A percentile compares a stretch with the other conserved stretches of the same genome.
These are phyloP conservation scores for Epistrophe eligans DNA, from an alignment of 2,888 invertebrate species.

Conservation along the genomic window DNA sequence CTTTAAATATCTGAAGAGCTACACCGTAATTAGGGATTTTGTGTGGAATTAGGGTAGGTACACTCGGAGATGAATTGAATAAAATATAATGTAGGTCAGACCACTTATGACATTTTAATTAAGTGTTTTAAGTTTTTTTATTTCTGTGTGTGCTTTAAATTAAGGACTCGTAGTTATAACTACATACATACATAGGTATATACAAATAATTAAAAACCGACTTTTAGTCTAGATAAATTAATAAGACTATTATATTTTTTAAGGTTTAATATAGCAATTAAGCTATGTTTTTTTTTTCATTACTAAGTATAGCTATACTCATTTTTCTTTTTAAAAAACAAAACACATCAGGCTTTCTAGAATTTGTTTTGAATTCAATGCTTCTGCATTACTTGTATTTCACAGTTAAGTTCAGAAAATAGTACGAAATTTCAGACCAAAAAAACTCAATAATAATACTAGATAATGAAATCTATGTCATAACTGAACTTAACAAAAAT, in stretches of 20 bases:
- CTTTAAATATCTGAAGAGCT: conserved; percentile 46
- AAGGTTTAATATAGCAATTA: background rate
- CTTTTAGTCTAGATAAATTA: conserved; percentile 14
- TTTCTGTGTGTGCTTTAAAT: conserved; percentile 15
- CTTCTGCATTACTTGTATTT: too few species aligned
- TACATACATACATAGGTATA: too few species aligned
- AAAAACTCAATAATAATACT: too few species aligned
- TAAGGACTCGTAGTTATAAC: background rate
- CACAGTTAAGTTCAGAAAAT: too few species aligned
- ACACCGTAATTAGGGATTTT: conserved; percentile 72
- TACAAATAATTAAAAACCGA: background rate
- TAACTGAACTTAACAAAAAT: too few species aligned
- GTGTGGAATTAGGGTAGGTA: conserved; percentile 38
- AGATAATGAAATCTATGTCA: too few species aligned
- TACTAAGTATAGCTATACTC: too few species aligned
- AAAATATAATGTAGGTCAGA: conserved; percentile 58
- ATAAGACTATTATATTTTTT: background rate
- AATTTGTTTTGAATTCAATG: too few species aligned
- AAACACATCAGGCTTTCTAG: too few species aligned
- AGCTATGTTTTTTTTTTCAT: too few species aligned
- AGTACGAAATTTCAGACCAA: too few species aligned
- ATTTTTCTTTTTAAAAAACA: too few species aligned
- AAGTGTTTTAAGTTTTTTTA: conserved; percentile 41
- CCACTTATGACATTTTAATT: conserved; percentile 72
- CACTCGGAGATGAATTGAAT: conserved; percentile 24